Evolutionary conservation across 2,113 vertebrate genomes (phyloP), one percentile per base, ranked within the genome.

Genomic region (Dascyllus trimaculatus): DNA sequence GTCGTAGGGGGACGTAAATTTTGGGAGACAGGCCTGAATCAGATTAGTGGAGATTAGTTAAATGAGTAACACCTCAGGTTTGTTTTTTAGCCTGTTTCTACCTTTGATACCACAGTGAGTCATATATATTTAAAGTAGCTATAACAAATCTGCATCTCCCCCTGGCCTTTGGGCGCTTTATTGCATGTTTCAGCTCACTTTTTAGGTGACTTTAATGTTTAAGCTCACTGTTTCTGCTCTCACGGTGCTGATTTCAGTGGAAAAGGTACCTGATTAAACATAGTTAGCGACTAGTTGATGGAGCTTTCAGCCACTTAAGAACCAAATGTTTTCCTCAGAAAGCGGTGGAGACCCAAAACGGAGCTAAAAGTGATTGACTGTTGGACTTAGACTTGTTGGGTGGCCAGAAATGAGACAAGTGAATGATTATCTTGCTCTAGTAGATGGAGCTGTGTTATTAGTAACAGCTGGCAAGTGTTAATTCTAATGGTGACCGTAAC

Each of bases 271-370:
- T 49, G 5, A 24, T 35, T 40, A 38, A 35, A 67, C 26, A 11
- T 15, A 0, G 15, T 25, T 15, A 24, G 21, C 15, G 0, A 4
- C 46, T 19, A 4, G 17, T 4, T 49, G 46, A 14, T 11, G 17
- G 14, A 19, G 4, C 46, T 19, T 5, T 11, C 17, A 49, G 19
- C 46, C n/a, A 49, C 17, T 49, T 11, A 52, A 52, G 21, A 22
- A 1, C 3, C 49, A 29, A 29, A 22, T 11, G 7, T 52, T 52
- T 22, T n/a, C n/a, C 8, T 52, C 1, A 22, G 51, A 22, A 52
- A 52, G 9, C 14, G 11, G 6, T 35, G 13, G 52, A 25, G 14
- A 54, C 13, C 21, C 25, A 5, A 54, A 24, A 24, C 52, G 25
- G 32, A 35, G 18, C 48, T 48, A 48, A 48, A 48, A 48, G 48